phyloP scores from a whole-genome alignment of 23 tunicate genomes.

The Trididemnum miniatum region DNA sequence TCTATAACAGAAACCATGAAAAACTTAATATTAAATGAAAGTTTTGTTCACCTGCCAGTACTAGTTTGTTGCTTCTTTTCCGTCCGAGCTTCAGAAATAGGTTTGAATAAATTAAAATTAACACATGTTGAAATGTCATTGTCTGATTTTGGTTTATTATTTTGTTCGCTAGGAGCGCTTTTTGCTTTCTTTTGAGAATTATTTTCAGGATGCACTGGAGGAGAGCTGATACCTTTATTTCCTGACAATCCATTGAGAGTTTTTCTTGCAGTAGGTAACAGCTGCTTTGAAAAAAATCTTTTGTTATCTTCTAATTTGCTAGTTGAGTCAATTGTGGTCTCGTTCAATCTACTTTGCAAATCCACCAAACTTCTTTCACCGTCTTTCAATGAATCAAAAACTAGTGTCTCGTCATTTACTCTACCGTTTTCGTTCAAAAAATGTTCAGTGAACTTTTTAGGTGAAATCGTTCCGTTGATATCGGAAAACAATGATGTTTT shows the following conservation, averaged over 20 bases:
- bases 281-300: background rate
- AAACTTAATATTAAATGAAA: background rate
- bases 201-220: too few species aligned
- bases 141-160: background rate
- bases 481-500: too few species aligned
- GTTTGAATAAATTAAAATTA: background rate
- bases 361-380: conserved; percentile 1
- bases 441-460: too few species aligned
- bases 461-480: too few species aligned
- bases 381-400: background rate
- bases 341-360: background rate
- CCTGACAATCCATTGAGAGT: too few species aligned
- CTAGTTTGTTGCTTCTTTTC: background rate
- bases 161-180: background rate
- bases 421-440: background rate
- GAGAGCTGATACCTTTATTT: too few species aligned
- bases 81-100: too few species aligned
- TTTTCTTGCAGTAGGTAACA: too few species aligned
- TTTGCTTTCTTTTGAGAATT: background rate
- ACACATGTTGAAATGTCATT: conserved; percentile 6
- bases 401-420: background rate
- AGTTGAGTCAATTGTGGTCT: background rate
- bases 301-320: background rate
- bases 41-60: background rate
- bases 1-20: too few species aligned